Conservation (phyloP, 2,797 vertebrate species). For the Bradypus variegatus region DNA sequence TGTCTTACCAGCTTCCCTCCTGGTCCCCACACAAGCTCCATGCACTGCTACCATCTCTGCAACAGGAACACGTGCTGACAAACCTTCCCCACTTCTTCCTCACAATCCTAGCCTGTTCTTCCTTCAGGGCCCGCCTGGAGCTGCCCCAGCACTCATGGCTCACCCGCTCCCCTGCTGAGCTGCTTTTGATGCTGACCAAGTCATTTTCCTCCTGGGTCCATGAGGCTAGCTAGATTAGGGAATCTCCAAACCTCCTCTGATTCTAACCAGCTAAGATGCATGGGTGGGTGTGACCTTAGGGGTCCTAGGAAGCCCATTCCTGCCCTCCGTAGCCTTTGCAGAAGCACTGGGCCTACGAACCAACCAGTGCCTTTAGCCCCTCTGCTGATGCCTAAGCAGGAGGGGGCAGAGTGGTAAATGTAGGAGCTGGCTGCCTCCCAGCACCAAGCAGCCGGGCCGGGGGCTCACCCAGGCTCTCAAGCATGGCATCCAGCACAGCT, state of each 20-base stretch:
- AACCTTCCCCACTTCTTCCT: background rate
- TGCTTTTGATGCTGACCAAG: background rate
- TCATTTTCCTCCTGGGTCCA: background rate
- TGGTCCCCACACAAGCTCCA: background rate
- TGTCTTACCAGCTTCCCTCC: background rate
- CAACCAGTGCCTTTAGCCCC: background rate
- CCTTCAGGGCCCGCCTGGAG: background rate
- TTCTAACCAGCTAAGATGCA: background rate
- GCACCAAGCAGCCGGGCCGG: background rate
- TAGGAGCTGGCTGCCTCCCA: background rate
- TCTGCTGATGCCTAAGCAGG: background rate
- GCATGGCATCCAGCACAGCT: constrained; percentile 56
- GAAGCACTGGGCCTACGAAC: background rate
- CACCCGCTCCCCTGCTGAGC: background rate
- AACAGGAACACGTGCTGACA: background rate
- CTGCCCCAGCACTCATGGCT: background rate
- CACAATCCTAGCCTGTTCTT: background rate
- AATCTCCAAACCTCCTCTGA: background rate
- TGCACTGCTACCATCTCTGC: background rate
- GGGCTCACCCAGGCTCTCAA: constrained; percentile 68
- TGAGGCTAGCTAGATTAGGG: background rate
- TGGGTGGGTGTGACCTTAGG: background rate
- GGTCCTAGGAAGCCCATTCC: background rate
- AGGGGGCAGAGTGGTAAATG: background rate
- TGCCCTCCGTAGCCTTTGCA: background rate